A percentile compares a stretch with the other conserved stretches of the same genome.
Conservation (phyloP, 2,888 invertebrate genomes). For the Hetaerina titia region DNA sequence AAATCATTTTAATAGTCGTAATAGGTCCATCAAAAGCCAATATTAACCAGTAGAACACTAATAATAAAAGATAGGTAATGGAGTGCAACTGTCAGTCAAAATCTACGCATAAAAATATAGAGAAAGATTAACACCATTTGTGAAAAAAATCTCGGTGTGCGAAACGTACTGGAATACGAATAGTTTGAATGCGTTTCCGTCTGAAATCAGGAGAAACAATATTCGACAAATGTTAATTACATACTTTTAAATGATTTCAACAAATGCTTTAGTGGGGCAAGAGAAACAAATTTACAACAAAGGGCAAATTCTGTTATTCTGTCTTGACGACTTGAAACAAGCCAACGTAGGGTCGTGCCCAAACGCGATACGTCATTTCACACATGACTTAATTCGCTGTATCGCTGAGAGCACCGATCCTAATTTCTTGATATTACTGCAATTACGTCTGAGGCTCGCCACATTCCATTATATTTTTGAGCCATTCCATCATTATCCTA, state of each 20-base stretch:
- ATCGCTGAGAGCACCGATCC: background rate
- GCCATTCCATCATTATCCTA: background rate
- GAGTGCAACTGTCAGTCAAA: too few species aligned
- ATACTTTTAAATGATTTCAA: background rate
- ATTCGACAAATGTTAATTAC: too few species aligned
- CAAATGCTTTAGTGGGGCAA: background rate
- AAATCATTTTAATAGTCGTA: too few species aligned
- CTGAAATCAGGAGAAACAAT: too few species aligned
- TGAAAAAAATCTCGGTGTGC: too few species aligned
- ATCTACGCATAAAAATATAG: too few species aligned
- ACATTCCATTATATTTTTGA: background rate
- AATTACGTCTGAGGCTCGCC: slow-evolving; percentile 22
- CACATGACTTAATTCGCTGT: background rate
- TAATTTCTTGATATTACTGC: slow-evolving; percentile 34
- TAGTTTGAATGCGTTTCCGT: too few species aligned
- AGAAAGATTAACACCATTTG: too few species aligned
- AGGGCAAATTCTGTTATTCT: background rate
- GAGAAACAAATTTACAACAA: background rate
- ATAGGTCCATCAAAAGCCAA: too few species aligned
- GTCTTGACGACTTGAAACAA: background rate
- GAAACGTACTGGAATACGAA: too few species aligned
- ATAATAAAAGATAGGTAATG: too few species aligned
- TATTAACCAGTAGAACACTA: too few species aligned
- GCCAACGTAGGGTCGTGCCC: background rate
- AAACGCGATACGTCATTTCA: slow-evolving; percentile 13